Evolutionary conservation across 2,888 invertebrate species (phyloP), one percentile per base, ranked within the genome.

Genomic region (Parnassius smintheus): DNA sequence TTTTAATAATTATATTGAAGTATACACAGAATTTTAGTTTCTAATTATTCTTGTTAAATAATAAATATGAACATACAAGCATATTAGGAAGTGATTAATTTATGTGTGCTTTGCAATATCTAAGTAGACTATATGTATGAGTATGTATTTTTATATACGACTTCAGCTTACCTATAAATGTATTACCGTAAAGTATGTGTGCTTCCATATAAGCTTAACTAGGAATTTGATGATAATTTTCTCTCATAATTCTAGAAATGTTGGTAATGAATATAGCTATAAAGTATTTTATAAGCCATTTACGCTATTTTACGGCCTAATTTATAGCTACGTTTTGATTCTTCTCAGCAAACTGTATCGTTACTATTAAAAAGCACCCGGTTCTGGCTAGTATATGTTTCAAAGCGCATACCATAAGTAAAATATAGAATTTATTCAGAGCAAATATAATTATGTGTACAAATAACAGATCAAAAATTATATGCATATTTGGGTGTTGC

Each of bases 121-220:
- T 42, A 18, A 18, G 18, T 18, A 35, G 35, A 7, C 4, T 35
- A 35, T 35, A 35, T 35, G 35, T 35, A 35, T 35, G 35, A 10
- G 41, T 35, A 50, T 53, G 49, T 44, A 49, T 18, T 42, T 49
- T 49, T 13, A 49, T 49, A 13, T 2, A 48, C 10, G 42, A 52
- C n/a, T 59, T 50, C 25, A 56, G 50, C 59, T 56, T 52, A 51
- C 13, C 51, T 59, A 35, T 55, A 59, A 56, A 55, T 51, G 51
- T 59, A 50, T 63, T 59, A 50, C 45, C 45, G 56, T 56, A 56
- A 67, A 50, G 53, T 68, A 60, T 66, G 64, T 65, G 70, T 68
- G 70, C 72, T 72, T 72, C 72, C 70, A 68, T 60, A 56, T 59
- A 67, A 53, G 68, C 68, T 70, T 67, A 58, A 49, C 57, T 66